Conservation (phyloP, 2,888 invertebrate genomes). For the Xylocampa areola region DNA sequence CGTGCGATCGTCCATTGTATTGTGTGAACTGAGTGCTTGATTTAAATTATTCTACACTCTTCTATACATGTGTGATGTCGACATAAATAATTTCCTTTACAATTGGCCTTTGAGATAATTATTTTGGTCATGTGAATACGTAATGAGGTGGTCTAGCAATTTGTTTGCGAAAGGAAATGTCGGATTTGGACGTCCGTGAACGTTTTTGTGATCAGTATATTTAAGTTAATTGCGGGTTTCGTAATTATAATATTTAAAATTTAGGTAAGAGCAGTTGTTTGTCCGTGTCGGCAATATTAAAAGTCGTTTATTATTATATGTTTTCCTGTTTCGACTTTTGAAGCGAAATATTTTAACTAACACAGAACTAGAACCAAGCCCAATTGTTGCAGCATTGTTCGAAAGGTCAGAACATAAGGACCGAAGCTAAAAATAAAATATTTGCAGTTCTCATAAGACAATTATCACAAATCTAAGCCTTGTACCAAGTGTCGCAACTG, state of each 20-base stretch:
- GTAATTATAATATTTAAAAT: constrained; percentile 20
- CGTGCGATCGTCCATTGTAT: constrained; percentile 74
- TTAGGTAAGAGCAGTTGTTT: constrained; percentile 25
- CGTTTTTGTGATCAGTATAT: constrained; percentile 21
- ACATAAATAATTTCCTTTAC: constrained; percentile 43
- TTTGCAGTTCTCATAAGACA: constrained; percentile 49
- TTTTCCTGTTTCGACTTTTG: neutral
- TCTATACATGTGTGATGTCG: constrained; percentile 40
- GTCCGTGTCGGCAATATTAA: neutral
- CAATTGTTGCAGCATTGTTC: constrained; percentile 18
- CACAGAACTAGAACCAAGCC: constrained; percentile 1
- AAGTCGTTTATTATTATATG: neutral
- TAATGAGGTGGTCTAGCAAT: constrained; percentile 37
- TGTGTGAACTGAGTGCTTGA: constrained; percentile 61
- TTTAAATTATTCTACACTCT: constrained; percentile 55
- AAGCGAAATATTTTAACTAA: constrained; percentile 4
- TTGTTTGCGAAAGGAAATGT: constrained; percentile 43
- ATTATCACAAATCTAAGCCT: constrained; percentile 42
- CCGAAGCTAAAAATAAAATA: constrained; percentile 42
- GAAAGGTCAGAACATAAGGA: constrained; percentile 27
- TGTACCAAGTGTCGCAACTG: constrained; percentile 58
- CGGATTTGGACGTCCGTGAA: constrained; percentile 38
- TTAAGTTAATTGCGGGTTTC: constrained; percentile 19
- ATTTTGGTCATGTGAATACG: constrained; percentile 47
- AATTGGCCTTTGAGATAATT: constrained; percentile 48